A percentile compares a stretch with the other conserved stretches of the same genome.
Evolutionary conservation across 2,113 vertebrate species (phyloP).

Genomic region (Perognathus longimembris): DNA sequence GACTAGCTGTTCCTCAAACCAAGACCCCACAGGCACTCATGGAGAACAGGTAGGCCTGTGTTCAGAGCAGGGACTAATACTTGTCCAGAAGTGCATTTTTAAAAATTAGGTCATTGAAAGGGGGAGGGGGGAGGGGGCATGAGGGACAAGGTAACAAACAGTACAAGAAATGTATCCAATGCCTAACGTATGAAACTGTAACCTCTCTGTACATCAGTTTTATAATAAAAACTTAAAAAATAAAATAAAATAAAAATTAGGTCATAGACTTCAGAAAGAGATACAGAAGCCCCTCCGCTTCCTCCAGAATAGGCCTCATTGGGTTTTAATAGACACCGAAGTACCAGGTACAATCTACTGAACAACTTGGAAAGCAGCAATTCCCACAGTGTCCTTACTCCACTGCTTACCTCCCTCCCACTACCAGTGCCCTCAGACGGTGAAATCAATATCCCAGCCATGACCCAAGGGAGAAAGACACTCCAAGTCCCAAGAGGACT

Average conservation of each 20-base stretch:
- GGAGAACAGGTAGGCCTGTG: not conserved
- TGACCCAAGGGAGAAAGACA: slow-evolving; percentile 55
- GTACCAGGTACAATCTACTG: not conserved
- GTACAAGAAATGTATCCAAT: no score
- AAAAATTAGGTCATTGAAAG: slow-evolving; percentile 43
- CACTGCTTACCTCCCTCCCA: not conserved
- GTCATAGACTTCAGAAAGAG: slow-evolving; percentile 25
- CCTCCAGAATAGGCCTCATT: not conserved
- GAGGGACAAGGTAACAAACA: no score
- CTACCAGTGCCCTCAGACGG: not conserved
- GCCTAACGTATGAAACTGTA: no score
- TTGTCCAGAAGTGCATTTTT: not conserved
- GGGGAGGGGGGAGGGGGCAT: no score
- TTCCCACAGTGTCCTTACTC: not conserved
- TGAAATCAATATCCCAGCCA: slow-evolving; percentile 11
- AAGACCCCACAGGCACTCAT: rapidly evolving
- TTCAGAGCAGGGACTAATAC: not conserved
- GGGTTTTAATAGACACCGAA: slow-evolving; percentile 20
- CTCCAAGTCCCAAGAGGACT: slow-evolving; percentile 49
- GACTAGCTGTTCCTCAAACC: not conserved
- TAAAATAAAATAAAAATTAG: slow-evolving; percentile 43
- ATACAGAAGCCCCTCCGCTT: not conserved
- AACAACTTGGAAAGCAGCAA: not conserved
- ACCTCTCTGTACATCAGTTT: no score
- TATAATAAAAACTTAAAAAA: no score